Evolutionary conservation across 53 echinoderm and acorn worm genomes (phyloP), one percentile per base, ranked within the genome.

Genomic region (Arbacia lixula): DNA sequence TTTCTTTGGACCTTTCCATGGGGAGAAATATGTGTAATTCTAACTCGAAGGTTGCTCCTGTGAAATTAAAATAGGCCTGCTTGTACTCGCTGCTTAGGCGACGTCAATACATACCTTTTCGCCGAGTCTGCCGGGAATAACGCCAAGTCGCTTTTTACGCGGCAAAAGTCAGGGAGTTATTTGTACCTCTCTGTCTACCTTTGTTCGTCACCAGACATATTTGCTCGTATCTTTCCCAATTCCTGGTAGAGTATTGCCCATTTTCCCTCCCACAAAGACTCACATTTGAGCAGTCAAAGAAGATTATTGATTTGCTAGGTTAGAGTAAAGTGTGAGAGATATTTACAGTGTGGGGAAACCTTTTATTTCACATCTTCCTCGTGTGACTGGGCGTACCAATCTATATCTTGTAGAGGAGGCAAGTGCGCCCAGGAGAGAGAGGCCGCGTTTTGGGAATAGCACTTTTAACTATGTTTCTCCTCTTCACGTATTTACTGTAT

Each of bases 11-110:
- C 36, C 69, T 41, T 43, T 42, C 43, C 69, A 69, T 42, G 40
- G 43, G 28, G 46, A 43, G 69, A 36, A 43, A 69, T 41, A 42
- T 30, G 40, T 69, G 69, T 69, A 69, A 69, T 69, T 69, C 69
- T 32, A 27, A 11, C 33, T 6, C 19, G 53, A 74, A 74, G 53
- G 74, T 74, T 74, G 74, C 74, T 49, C 46, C 21, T 29, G 74
- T 74, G 6, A 74, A 74, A 74, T 69, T 69, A 69, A 74, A 74
- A 53, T 74, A n/a, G n/a, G n/a, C n/a, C n/a, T n/a, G n/a, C n/a
- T n/a, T n/a, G n/a, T n/a, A n/a, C n/a, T n/a, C n/a, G n/a, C n/a
- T n/a, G n/a, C n/a, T n/a, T n/a, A n/a, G n/a, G n/a, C n/a, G n/a
- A n/a, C n/a, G n/a, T n/a, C n/a, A n/a, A n/a, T n/a, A n/a, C n/a